phyloP scores from a whole-genome alignment of 2,113 vertebrate species.

The Albula goreensis region DNA sequence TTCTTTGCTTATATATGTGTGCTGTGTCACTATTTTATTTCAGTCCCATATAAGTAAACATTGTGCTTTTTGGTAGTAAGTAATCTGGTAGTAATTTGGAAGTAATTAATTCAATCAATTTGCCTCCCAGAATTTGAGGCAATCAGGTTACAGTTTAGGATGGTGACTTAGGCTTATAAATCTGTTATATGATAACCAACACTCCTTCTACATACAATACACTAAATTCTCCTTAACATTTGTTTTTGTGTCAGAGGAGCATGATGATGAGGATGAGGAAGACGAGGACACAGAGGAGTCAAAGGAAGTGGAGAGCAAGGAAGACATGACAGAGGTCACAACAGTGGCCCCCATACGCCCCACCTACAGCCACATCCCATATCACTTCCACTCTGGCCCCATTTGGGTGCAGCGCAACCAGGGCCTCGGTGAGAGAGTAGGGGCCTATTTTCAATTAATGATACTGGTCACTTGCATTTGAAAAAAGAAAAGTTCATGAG shows the following conservation, averaged over 20 bases:
- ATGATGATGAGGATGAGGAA: conserved; percentile 77
- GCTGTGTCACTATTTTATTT: no score
- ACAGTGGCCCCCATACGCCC: conserved; percentile 71
- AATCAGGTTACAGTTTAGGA: no score
- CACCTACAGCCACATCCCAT: conserved; percentile 81
- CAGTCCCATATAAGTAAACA: no score
- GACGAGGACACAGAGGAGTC: conserved; percentile 84
- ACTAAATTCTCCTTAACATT: not conserved
- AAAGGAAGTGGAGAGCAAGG: conserved; percentile 81
- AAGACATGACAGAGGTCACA: conserved; percentile 73
- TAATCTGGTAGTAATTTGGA: no score
- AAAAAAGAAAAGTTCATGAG: not conserved
- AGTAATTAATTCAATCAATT: no score
- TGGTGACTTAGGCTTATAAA: not conserved
- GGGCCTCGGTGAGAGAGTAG: conserved; percentile 81
- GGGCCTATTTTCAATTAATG: not conserved
- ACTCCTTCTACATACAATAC: not conserved
- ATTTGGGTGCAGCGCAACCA: conserved; percentile 93
- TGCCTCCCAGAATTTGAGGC: no score
- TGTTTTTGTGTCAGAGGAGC: conserved; percentile 61
- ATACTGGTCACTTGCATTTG: not conserved
- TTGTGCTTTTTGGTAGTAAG: no score
- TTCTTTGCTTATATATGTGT: no score
- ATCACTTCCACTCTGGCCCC: conserved; percentile 77
- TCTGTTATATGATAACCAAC: not conserved